These are phyloP conservation scores for Vidua macroura DNA, from an alignment of 2,113 vertebrate species.

Conservation along the genomic window DNA sequence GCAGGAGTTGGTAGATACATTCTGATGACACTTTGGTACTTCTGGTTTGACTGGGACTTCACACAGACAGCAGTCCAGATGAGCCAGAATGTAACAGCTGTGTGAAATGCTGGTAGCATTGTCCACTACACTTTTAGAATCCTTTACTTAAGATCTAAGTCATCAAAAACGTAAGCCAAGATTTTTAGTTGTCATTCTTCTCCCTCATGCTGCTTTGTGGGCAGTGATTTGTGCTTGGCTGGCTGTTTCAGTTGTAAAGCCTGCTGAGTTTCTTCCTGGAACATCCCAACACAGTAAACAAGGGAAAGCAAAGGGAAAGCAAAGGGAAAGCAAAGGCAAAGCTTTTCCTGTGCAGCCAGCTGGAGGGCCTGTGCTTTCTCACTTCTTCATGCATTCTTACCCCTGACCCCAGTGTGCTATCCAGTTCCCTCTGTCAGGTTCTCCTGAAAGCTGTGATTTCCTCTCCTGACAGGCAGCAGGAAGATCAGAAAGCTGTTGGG, in stretches of 20 bases:
- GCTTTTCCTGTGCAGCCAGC: slow-evolving; percentile 70
- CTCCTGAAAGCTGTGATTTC: slow-evolving; percentile 73
- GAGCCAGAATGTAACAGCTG: background rate
- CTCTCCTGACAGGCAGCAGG: slow-evolving; percentile 77
- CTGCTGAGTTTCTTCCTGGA: slow-evolving; percentile 53
- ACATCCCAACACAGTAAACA: slow-evolving; percentile 54
- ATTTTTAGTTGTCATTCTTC: background rate
- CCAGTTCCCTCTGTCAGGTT: slow-evolving; percentile 70
- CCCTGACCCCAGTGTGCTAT: slow-evolving; percentile 73
- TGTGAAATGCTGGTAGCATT: background rate
- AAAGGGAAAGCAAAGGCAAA: slow-evolving; percentile 9
- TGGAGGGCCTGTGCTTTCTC: slow-evolving; percentile 72
- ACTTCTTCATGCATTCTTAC: slow-evolving; percentile 72
- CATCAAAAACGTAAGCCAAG: background rate
- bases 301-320: slow-evolving; percentile 40
- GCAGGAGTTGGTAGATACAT: background rate
- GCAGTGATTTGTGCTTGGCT: background rate
- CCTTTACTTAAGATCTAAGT: background rate
- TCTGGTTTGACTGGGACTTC: background rate
- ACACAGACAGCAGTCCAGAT: background rate
- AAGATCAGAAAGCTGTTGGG: slow-evolving; percentile 78
- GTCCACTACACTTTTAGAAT: background rate
- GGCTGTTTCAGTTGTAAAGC: background rate
- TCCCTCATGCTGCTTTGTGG: background rate
- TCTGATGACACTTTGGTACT: background rate